phyloP scores from a whole-genome alignment of 1,140 invertebrate genomes.

The Maconellicoccus hirsutus region DNA sequence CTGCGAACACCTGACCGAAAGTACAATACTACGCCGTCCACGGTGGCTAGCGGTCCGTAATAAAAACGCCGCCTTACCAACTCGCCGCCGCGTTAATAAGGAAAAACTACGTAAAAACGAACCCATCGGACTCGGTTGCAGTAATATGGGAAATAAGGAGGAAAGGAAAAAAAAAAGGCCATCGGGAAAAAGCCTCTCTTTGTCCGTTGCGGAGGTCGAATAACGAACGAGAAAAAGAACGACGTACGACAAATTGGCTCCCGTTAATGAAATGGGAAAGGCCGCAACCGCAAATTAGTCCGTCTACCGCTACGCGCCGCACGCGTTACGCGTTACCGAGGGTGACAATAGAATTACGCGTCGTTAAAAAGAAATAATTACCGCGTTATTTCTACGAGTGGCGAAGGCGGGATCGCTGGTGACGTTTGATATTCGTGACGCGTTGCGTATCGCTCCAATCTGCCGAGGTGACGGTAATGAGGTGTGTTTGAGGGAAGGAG shows the following conservation, averaged over 20 bases:
- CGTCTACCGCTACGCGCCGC: too few species aligned
- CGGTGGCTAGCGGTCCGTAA: background rate
- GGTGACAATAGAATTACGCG: background rate
- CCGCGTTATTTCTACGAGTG: too few species aligned
- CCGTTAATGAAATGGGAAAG: background rate
- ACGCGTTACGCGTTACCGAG: background rate
- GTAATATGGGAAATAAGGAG: background rate
- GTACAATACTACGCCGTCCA: background rate
- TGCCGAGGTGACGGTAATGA: too few species aligned
- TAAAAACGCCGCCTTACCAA: background rate
- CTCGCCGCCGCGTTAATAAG: background rate
- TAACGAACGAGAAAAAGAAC: too few species aligned
- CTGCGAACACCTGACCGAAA: background rate
- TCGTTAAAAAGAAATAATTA: conserved; percentile 3
- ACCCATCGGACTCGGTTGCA: too few species aligned
- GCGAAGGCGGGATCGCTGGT: too few species aligned
- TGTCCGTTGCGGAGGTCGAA: too few species aligned
- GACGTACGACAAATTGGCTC: background rate
- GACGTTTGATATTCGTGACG: too few species aligned
- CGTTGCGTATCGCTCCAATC: too few species aligned
- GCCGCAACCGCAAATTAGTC: conserved; percentile 1
- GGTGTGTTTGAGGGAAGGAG: too few species aligned
- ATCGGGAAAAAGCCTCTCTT: background rate
- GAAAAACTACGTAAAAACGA: background rate
- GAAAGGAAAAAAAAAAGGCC: background rate